Evolutionary conservation across 2,888 invertebrate genomes (phyloP), one percentile per base, ranked within the genome.

Genomic region (Cheilosia vulpina): DNA sequence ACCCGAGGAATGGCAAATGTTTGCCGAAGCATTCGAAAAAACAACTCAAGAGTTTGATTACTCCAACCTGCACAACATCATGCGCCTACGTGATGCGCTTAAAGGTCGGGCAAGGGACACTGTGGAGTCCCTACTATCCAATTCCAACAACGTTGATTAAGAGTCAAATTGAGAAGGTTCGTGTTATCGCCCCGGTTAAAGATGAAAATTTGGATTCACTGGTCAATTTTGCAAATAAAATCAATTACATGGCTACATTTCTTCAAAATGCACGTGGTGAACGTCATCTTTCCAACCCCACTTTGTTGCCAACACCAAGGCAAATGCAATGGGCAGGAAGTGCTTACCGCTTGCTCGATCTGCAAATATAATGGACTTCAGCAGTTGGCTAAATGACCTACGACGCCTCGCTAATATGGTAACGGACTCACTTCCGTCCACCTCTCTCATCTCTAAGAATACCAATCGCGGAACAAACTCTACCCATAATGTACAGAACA

Each of bases 261-360:
- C 27, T 79, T 17, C n/a, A 77, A 53, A 50, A 38, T 38, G 58
- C 52, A n/a, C 31, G 57, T 6, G 45, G 47, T 13, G 45, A 65
- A 13, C 77, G 79, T 2, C 79, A 87, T 27, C n/a, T 85, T 15
- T 7, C 68, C 1, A 87, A 87, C 27, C 78, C 87, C 9, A 79
- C 79, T 11, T 27, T 82, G 19, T 52, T 71, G 60, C 80, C 65
- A 52, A 53, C 21, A 57, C 38, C 55, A 11, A 73, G 34, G 38
- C 58, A 66, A 50, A 27, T 72, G 21, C 66, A 87, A 24, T 87
- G 81, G 81, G 75, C 79, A 2, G 73, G 75, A 24, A 65, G 65
- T 65, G 75, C 15, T 21, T 60, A 4, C 34, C 52, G n/a, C 11
- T 62, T 17, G 24, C 45, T 4, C 19, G 63, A 21, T 21, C 47